Evolutionary conservation across 2,888 invertebrate genomes (phyloP).

Genomic region (Pristionchus fissidentatus): DNA sequence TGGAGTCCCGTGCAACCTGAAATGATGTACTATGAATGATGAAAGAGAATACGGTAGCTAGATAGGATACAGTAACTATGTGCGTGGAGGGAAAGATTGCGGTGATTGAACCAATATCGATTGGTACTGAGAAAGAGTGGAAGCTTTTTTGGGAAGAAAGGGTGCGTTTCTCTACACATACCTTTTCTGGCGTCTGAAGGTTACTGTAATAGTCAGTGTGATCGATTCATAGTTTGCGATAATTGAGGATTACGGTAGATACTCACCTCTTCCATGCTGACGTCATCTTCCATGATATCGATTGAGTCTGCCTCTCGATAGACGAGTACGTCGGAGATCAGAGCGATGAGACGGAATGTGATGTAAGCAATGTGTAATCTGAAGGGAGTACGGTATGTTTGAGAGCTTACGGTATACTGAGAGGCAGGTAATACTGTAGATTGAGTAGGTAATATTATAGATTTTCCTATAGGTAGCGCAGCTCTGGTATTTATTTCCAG

Average conservation of each 20-base stretch:
- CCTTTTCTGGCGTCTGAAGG: neutral
- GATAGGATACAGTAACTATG: slow-evolving; percentile 5
- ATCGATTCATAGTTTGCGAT: neutral
- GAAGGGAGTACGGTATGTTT: slow-evolving; percentile 39
- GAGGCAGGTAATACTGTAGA: too few relatives aligned
- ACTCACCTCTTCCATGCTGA: slow-evolving; percentile 35
- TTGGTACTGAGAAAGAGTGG: neutral
- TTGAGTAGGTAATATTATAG: too few relatives aligned
- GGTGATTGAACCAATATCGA: neutral
- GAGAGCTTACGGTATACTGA: too few relatives aligned
- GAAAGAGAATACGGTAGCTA: neutral
- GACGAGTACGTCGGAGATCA: slow-evolving; percentile 72
- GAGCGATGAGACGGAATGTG: slow-evolving; percentile 64
- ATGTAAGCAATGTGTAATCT: slow-evolving; percentile 72
- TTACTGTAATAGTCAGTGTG: slow-evolving; percentile 33
- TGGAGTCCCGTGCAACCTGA: slow-evolving; percentile 35
- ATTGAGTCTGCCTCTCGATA: slow-evolving; percentile 48
- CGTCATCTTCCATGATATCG: slow-evolving; percentile 36
- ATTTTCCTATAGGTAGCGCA: too few relatives aligned
- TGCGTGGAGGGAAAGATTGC: neutral
- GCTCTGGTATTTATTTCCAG: too few relatives aligned
- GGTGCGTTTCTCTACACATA: slow-evolving; percentile 3
- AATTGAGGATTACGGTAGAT: neutral
- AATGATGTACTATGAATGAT: neutral
- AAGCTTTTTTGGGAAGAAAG: neutral